Base-by-base conservation (phyloP, 2,888 invertebrate species). In the Panopea generosa region DNA sequence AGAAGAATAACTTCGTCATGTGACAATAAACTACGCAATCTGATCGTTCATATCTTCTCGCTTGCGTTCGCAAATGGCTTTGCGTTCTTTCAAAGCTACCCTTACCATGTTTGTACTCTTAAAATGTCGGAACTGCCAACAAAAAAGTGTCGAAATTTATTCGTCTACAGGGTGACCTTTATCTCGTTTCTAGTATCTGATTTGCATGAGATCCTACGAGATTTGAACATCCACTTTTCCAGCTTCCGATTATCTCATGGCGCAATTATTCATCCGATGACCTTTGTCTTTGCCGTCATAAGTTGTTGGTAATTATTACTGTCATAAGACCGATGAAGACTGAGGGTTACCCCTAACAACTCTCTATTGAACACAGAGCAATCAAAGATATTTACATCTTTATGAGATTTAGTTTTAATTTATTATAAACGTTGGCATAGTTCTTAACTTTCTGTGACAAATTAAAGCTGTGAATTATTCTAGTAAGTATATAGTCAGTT, bases 111-210 rank as follows among this genome's bases (percentile, higher is more conserved):
- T 45, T 4, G 9, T 20, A 16, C 45, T 45, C 45, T 45, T 45
- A 45, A 67, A 57, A 67, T 33, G 59, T 50, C 67, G 67, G 57
- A 67, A 57, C 57, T 50, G 38, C 20, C 50, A 18, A 50, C 29
- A 45, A 57, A 49, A 66, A 67, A 57, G 67, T 67, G 67, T 33
- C 57, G 67, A 67, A 67, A 67, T 57, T 67, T 67, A 67, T 67
- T 57, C 67, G 22, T 33, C 26, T 38, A 18, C 38, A 57, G 49
- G 50, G 56, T 49, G 67, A 67, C 67, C 67, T 59, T 47, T 67
- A 33, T 50, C 38, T 57, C 47, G 22, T 33, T 27, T 27, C 49
- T 49, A 56, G 47, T 67, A 67, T 67, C 67, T 67, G 67, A 67
- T 67, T 67, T 67, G 50, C 67, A 67, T 59, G 57, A 29, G 24